A percentile compares a stretch with the other conserved stretches of the same genome.
These are phyloP conservation scores for Sylvilagus floridanus DNA, from an alignment of 2,797 vertebrate species.

Conservation along the genomic window DNA sequence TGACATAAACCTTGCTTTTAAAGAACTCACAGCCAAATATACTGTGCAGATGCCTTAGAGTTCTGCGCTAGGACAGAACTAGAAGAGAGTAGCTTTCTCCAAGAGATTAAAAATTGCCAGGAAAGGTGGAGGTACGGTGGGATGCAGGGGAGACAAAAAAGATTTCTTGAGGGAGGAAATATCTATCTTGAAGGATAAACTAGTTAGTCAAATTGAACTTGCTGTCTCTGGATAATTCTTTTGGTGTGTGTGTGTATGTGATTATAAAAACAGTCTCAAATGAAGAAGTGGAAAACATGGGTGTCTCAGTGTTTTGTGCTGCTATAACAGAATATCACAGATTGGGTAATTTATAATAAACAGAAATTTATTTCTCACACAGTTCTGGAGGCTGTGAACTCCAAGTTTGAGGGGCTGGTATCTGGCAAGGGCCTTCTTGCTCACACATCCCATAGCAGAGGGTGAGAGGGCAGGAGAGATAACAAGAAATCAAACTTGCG, in stretches of 20 bases:
- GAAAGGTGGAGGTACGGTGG: background rate
- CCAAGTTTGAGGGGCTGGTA: background rate
- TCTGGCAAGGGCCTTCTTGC: background rate
- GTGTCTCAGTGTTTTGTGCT: background rate
- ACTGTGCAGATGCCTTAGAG: background rate
- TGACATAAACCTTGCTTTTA: background rate
- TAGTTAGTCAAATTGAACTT: background rate
- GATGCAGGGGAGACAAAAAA: background rate
- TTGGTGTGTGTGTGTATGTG: background rate
- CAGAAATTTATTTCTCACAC: background rate
- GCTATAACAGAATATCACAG: background rate
- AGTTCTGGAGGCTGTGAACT: background rate
- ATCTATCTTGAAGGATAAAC: background rate
- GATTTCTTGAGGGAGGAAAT: background rate
- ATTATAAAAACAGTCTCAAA: constrained; percentile 28
- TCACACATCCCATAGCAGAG: background rate
- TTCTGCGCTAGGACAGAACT: background rate
- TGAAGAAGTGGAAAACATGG: background rate
- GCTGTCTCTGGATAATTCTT: background rate
- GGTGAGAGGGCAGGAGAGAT: background rate
- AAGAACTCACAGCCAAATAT: background rate
- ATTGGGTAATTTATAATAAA: background rate
- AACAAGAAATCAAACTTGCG: background rate
- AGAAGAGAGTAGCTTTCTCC: background rate
- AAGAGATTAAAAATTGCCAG: background rate